A percentile compares a stretch with the other conserved stretches of the same genome.
phyloP scores from a whole-genome alignment of 2,113 vertebrate species.

The Candoia aspera region DNA sequence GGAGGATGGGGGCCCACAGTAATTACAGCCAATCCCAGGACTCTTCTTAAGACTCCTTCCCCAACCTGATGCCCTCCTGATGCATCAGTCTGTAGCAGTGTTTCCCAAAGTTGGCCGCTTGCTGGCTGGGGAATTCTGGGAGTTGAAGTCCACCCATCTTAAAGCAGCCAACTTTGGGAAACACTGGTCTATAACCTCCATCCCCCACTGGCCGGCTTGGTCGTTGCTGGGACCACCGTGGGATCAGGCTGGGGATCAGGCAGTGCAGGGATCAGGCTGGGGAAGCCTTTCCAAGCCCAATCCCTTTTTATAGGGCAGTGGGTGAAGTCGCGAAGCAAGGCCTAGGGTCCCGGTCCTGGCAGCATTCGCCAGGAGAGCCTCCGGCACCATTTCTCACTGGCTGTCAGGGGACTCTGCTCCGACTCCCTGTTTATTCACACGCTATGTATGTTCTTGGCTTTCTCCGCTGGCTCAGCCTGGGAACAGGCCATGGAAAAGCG shows the following conservation, averaged over 20 bases:
- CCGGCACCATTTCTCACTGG: background rate
- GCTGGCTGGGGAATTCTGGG: background rate
- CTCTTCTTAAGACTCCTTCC: background rate
- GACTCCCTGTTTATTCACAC: constrained; percentile 19
- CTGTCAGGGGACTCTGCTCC: constrained; percentile 8
- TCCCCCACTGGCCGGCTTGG: rapidly evolving
- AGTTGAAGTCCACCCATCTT: background rate
- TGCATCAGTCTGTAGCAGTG: background rate
- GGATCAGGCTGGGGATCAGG: background rate
- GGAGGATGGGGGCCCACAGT: too few species aligned
- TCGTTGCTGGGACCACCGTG: background rate
- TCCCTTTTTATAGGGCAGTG: background rate
- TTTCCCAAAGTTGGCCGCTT: background rate
- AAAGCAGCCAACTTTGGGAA: background rate
- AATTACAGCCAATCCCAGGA: background rate
- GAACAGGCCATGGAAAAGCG: background rate
- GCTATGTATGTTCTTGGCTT: constrained; percentile 33
- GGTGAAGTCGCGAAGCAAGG: background rate
- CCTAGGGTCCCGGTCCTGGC: background rate
- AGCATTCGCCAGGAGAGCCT: background rate
- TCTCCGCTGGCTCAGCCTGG: background rate
- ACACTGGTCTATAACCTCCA: rapidly evolving
- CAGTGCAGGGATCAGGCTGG: background rate
- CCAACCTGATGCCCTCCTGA: background rate
- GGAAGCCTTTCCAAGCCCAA: background rate